Evolutionary conservation across 2,888 invertebrate species (phyloP).

Genomic region (Mesorhabditis belari): DNA sequence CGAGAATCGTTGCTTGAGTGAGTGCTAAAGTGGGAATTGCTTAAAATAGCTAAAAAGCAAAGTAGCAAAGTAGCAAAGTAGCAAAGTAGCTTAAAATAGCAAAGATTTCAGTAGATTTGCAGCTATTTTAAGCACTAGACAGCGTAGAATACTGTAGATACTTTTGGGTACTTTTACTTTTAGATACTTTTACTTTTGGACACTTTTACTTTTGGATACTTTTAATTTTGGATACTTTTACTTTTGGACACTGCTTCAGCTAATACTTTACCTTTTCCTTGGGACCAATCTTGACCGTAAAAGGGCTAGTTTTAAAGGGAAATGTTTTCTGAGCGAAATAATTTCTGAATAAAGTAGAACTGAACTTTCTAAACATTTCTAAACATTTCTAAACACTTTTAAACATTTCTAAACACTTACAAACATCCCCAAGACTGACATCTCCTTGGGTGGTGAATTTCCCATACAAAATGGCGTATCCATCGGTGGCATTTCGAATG

Average conservation of each 20-base stretch:
- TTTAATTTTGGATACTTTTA: background rate
- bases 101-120: background rate
- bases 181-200: too few relatives aligned
- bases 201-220: background rate
- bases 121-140: conserved; percentile 2
- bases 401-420: background rate
- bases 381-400: background rate
- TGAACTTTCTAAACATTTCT: too few relatives aligned
- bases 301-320: too few relatives aligned
- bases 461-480: conserved; percentile 27
- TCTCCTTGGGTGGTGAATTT: conserved; percentile 23
- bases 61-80: background rate
- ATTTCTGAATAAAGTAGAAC: too few relatives aligned
- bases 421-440: conserved; percentile 7
- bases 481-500: conserved; percentile 24
- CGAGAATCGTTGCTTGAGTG: conserved; percentile 23
- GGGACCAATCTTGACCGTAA: too few relatives aligned
- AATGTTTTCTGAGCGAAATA: too few relatives aligned
- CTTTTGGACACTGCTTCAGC: background rate
- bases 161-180: too few relatives aligned
- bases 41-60: background rate
- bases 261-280: too few relatives aligned
- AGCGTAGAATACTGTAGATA: too few relatives aligned
- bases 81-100: background rate
- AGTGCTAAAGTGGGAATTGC: conserved; percentile 10